phyloP scores from a whole-genome alignment of 2,888 invertebrate species.

The Cremastinae sp. region DNA sequence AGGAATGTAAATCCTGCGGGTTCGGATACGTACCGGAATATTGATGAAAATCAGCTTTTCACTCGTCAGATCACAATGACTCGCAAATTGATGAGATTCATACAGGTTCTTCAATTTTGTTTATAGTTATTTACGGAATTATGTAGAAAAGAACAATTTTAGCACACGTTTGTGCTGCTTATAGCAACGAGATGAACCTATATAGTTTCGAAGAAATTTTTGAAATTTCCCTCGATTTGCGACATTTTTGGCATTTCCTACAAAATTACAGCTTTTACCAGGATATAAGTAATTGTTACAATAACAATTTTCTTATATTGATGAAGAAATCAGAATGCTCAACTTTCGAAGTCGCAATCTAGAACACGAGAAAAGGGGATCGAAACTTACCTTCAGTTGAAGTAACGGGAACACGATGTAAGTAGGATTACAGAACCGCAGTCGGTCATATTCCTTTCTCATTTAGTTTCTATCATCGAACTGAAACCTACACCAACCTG shows the following conservation, averaged over 20 bases:
- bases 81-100: too few relatives aligned
- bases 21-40: not conserved
- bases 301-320: not conserved
- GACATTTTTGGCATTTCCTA: not conserved
- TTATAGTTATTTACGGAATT: too few relatives aligned
- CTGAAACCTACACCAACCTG: not conserved
- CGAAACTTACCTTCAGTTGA: slow-evolving; percentile 2
- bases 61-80: too few relatives aligned
- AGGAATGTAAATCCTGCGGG: not conserved
- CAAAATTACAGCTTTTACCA: not conserved
- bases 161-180: too few relatives aligned
- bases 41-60: not conserved
- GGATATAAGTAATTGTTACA: too few relatives aligned
- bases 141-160: too few relatives aligned
- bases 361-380: not conserved
- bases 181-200: too few relatives aligned
- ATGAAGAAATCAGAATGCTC: too few relatives aligned
- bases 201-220: too few relatives aligned
- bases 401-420: not conserved
- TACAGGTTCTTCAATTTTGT: not conserved
- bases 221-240: too few relatives aligned
- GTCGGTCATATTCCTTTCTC: not conserved
- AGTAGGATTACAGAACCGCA: slow-evolving; percentile 32
- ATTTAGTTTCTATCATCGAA: too few relatives aligned
- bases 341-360: not conserved